Percentiles rank a stretch among this genome's conserved stretches.
Conservation (phyloP, 1,140 invertebrate species). For the Procambarus virginalis region DNA sequence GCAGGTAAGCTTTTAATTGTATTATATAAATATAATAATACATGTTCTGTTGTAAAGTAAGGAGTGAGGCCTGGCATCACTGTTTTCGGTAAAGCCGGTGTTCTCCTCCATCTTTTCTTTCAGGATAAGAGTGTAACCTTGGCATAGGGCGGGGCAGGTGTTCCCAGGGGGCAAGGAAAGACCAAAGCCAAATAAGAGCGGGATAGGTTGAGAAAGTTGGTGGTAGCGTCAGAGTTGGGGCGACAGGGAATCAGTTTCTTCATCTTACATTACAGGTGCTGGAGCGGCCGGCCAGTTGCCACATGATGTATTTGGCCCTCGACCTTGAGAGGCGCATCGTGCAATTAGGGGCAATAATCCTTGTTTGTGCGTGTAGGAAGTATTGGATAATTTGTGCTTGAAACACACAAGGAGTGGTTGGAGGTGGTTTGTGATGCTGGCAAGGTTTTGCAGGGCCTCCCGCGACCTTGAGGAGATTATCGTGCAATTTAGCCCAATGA, state of each 20-base stretch:
- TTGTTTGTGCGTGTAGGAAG: background rate
- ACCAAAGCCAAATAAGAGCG: no score
- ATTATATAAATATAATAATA: no score
- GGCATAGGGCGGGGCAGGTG: no score
- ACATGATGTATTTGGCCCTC: background rate
- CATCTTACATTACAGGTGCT: background rate
- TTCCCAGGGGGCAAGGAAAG: no score
- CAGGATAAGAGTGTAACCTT: no score
- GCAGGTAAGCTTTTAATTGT: conserved; percentile 84
- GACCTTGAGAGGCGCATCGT: background rate
- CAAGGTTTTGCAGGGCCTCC: background rate
- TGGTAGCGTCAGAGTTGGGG: background rate
- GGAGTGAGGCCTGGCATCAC: no score
- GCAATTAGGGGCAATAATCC: background rate
- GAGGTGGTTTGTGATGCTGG: background rate
- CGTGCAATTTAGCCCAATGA: background rate
- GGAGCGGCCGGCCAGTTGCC: background rate
- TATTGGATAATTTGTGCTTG: background rate
- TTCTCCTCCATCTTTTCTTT: no score
- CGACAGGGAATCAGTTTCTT: background rate
- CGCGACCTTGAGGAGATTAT: background rate
- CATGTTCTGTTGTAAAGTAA: no score
- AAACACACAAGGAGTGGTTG: background rate
- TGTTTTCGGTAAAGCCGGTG: no score
- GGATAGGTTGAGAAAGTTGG: no score